Base-by-base conservation (phyloP, 1,140 invertebrate genomes). In the Drosophila mayri region DNA sequence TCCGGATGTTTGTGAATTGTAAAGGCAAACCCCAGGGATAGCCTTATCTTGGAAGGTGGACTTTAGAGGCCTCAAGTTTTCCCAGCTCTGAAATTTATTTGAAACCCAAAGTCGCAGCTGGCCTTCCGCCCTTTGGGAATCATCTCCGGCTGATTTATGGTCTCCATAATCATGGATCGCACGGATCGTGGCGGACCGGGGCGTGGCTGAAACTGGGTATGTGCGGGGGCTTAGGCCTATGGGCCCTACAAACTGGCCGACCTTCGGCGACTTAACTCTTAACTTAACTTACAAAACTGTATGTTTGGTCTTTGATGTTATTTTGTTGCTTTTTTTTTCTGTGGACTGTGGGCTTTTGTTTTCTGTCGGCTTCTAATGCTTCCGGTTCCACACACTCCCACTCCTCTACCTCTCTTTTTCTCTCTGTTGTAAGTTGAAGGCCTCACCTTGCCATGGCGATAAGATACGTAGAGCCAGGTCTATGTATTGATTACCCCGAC, bases 331-430 rank as follows among this genome's bases (percentile, higher is more conserved):
- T 54, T 76, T 44, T 52, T 76, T 50, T 72, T 25, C 59, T 57
- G 44, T 41, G 38, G 32, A 41, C 44, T 68, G 43, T 58, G 54
- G 62, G 38, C 44, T 58, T 73, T 73, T 63, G 52, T 61, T 38
- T 44, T 44, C 57, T 58, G 71, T 76, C 64, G 75, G 76, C 71
- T 72, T 83, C 83, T 88, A 87, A 87, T 88, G 84, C 84, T 87
- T 87, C 84, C 84, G 84, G 84, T 87, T 80, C 54, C 66, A 60
- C 72, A 76, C 52, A 25, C 52, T 38, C 52, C 37, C 37, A 46
- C 41, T 32, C 32, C 38, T 32, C 35, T 46, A 50, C 60, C 43
- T n/a, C 25, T 20, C 50, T 37, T 20, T 30, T 47, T 57, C 60
- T 75, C 60, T 68, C 49, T 52, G 11, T 59, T 74, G 61, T 54